phyloP scores from a whole-genome alignment of 2,113 vertebrate species.

The Mormyrus lacerda region DNA sequence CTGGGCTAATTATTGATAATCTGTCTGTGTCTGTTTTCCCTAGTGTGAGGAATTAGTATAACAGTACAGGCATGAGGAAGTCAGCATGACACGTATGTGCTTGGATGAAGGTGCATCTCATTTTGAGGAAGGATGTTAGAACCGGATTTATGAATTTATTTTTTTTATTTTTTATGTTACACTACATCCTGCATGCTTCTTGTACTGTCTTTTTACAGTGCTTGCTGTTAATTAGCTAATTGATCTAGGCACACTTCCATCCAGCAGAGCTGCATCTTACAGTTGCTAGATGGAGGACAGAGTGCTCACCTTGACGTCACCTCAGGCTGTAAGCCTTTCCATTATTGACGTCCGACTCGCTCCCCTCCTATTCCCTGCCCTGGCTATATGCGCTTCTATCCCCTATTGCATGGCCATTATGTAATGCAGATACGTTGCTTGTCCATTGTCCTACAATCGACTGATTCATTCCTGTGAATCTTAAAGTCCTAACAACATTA shows the following conservation, averaged over 20 bases:
- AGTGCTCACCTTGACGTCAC: not conserved
- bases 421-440: not conserved
- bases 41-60: too few relatives aligned
- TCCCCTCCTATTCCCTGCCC: not conserved
- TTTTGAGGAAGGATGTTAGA: not conserved
- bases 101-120: not conserved
- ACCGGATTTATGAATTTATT: not conserved
- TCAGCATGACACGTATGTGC: not conserved
- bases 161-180: not conserved
- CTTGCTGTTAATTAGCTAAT: not conserved
- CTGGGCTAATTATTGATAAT: too few relatives aligned
- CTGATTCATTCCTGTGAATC: not conserved
- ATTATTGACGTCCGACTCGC: not conserved
- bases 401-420: not conserved
- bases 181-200: not conserved
- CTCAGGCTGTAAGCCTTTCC: not conserved
- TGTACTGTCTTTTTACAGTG: not conserved
- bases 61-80: too few relatives aligned
- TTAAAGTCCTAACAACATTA: not conserved
- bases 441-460: not conserved
- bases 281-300: not conserved
- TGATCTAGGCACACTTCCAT: too few relatives aligned
- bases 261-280: not conserved
- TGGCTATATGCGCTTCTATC: not conserved
- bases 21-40: too few relatives aligned